Conservation (phyloP, 2,888 invertebrate genomes). For the Ligdia adustata region DNA sequence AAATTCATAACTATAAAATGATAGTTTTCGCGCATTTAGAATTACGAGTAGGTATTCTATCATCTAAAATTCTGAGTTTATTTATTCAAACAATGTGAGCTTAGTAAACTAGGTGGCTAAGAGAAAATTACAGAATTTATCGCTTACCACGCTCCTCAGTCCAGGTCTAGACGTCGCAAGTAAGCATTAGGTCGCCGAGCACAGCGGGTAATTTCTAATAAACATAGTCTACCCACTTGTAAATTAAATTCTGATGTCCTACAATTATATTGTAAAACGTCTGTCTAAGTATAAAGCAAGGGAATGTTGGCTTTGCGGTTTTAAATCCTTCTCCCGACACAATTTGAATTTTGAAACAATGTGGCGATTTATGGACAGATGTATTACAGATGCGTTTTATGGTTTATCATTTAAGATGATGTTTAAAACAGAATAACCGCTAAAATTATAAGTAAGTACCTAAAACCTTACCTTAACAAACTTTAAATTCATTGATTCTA, state of each 20-base stretch:
- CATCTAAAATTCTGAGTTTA: too few species aligned
- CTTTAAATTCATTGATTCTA: too few species aligned
- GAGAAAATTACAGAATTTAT: constrained; percentile 51
- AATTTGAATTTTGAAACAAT: constrained; percentile 33
- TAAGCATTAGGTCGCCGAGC: constrained; percentile 42
- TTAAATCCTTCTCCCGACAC: constrained; percentile 39
- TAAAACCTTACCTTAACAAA: too few species aligned
- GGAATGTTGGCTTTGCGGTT: constrained; percentile 44
- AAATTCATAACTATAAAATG: too few species aligned
- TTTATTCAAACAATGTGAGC: constrained; percentile 39
- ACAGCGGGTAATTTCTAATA: constrained; percentile 58
- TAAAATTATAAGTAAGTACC: too few species aligned
- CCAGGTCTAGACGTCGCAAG: constrained; percentile 26
- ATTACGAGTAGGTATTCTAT: too few species aligned
- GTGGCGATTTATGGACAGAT: constrained; percentile 16
- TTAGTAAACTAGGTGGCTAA: constrained; percentile 30
- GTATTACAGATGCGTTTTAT: too few species aligned
- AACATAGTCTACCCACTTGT: constrained; percentile 57
- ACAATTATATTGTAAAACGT: constrained; percentile 61
- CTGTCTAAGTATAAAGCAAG: constrained; percentile 43
- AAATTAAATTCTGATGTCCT: constrained; percentile 71
- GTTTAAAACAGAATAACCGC: too few species aligned
- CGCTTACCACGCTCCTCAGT: constrained; percentile 26
- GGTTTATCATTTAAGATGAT: too few species aligned
- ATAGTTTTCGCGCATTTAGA: too few species aligned